Conservation (phyloP, 1,140 invertebrate species). For the Zaprionus camerounensis region DNA sequence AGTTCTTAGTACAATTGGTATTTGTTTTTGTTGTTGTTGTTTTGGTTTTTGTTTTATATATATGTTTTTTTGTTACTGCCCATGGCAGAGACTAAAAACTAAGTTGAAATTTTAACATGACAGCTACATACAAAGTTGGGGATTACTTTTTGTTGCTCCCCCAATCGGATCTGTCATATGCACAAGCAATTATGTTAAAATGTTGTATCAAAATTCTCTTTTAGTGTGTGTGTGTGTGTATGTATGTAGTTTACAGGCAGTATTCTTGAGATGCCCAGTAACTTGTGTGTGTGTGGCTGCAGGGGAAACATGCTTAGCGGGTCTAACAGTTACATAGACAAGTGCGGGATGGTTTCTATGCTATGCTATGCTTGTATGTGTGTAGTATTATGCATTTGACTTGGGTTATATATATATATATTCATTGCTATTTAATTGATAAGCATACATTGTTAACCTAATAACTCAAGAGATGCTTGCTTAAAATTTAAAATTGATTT, state of each 20-base stretch:
- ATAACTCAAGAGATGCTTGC: slow-evolving; percentile 54
- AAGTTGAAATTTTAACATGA: slow-evolving; percentile 52
- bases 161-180: slow-evolving; percentile 12
- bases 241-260: slow-evolving; percentile 53
- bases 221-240: slow-evolving; percentile 19
- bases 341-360: slow-evolving; percentile 60
- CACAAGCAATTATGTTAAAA: slow-evolving; percentile 61
- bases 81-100: slow-evolving; percentile 56
- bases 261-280: slow-evolving; percentile 31
- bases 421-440: slow-evolving; percentile 56
- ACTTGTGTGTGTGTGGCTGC: slow-evolving; percentile 21
- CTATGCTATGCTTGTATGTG: slow-evolving; percentile 34
- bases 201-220: slow-evolving; percentile 69
- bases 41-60: slow-evolving; percentile 12
- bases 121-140: slow-evolving; percentile 69
- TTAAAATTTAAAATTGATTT: slow-evolving; percentile 47
- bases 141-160: slow-evolving; percentile 47
- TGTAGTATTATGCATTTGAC: slow-evolving; percentile 13
- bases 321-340: slow-evolving; percentile 59
- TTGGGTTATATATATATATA: slow-evolving; percentile 10
- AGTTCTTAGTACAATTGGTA: slow-evolving; percentile 41
- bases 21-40: slow-evolving; percentile 16
- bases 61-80: slow-evolving; percentile 26
- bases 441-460: slow-evolving; percentile 53
- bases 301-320: slow-evolving; percentile 64